Percentiles rank a stretch among this genome's conserved stretches.
Evolutionary conservation across 2,797 vertebrate genomes (phyloP).

Genomic region (Taenioides sp.): DNA sequence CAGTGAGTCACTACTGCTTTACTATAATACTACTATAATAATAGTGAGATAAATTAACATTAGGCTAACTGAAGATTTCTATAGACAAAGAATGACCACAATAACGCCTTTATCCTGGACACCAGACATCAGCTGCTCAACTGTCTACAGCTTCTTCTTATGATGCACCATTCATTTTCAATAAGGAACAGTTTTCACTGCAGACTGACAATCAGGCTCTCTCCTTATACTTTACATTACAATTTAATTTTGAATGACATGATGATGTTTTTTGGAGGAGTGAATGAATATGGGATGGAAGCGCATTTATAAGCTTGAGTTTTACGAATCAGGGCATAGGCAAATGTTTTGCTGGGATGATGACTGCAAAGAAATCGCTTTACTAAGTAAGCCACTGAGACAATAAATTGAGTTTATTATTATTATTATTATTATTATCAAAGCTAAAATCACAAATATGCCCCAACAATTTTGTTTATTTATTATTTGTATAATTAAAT

Average conservation of each 20-base stretch:
- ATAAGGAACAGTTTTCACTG: neutral
- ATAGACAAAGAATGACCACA: neutral
- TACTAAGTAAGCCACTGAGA: neutral
- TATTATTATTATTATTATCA: slow-evolving; percentile 10
- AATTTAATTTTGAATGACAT: neutral
- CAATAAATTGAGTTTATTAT: neutral
- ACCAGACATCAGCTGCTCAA: slow-evolving; percentile 2
- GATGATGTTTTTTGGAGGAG: neutral
- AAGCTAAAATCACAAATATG: slow-evolving; percentile 40
- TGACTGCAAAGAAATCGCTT: neutral
- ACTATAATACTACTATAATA: no score
- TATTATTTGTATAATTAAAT: no score
- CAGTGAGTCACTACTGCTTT: no score
- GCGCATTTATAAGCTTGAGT: neutral
- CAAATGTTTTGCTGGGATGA: neutral
- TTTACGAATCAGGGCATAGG: neutral
- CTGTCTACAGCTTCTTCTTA: neutral
- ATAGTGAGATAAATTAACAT: neutral
- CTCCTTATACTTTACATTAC: neutral
- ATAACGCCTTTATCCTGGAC: neutral
- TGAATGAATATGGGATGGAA: neutral
- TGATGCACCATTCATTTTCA: slow-evolving; percentile 6
- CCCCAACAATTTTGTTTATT: slow-evolving; percentile 5
- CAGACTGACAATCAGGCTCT: neutral
- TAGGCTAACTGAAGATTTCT: neutral